Base-by-base conservation (phyloP, 1,140 invertebrate genomes). In the Cotesia vestalis region DNA sequence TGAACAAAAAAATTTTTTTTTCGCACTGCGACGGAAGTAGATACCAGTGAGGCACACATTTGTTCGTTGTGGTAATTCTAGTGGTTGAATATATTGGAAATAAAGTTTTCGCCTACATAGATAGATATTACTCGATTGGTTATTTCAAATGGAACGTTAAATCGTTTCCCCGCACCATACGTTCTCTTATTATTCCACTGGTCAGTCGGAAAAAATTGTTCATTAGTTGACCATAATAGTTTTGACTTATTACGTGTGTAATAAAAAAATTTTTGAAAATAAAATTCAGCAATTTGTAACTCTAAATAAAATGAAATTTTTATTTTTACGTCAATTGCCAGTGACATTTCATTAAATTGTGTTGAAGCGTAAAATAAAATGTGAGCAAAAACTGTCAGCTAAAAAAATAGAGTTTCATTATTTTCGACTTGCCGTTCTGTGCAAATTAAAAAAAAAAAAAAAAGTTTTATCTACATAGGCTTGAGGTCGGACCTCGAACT, bases 61-160 rank as follows among this genome's bases (percentile, higher is more conserved):
- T 17, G 53, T 4, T 5, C 6, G 40, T 8, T 46, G 40, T 46
- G 40, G 40, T 46, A 46, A 61, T 9, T 4, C n/a, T 12, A 9
- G 20, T 20, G 59, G 11, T 34, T n/a, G 27, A 20, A 12, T 46
- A 11, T 69, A 69, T 69, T 69, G 67, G 35, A 69, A 69, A 69
- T 69, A 69, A 69, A 69, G 59, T 69, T 69, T 60, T 69, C 67
- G 53, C 52, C 52, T 55, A 35, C 17, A 12, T n/a, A 69, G 35
- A 69, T 60, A 60, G 8, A 46, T 46, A 27, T 27, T 27, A 46
- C 40, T 38, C 36, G 12, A 60, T 14, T 35, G 35, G 53, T 68
- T 68, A 69, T 69, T 69, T 60, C 55, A 61, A 69, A 69, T 69
- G 67, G 67, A 69, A 69, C 67, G 67, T 69, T 36, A 69, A 69